Conservation (phyloP, 2,797 vertebrate species). For the Chaetodon trifasciatus region DNA sequence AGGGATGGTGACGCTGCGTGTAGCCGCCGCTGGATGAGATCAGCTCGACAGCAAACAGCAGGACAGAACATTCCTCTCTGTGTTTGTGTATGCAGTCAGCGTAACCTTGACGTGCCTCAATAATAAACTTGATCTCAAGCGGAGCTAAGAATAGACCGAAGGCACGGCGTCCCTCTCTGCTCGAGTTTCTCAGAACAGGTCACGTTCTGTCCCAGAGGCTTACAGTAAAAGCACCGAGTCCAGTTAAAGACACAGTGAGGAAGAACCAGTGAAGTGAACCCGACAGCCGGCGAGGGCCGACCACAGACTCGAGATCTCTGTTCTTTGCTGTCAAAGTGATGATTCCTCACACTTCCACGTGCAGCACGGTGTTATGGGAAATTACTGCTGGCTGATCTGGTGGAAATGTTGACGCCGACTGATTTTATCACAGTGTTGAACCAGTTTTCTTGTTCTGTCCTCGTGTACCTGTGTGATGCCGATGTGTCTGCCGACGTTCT, state of each 20-base stretch:
- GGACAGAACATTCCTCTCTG: not conserved
- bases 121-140: conserved; percentile 17
- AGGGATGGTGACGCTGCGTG: too few species aligned
- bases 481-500: conserved; percentile 90
- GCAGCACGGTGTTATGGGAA: not conserved
- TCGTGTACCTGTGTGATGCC: conserved; percentile 83
- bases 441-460: not conserved
- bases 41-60: too few species aligned
- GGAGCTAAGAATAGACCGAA: conserved; percentile 26
- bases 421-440: too few species aligned
- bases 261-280: not conserved
- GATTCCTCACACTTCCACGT: not conserved
- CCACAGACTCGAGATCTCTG: too few species aligned
- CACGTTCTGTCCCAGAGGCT: not conserved
- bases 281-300: not conserved
- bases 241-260: not conserved
- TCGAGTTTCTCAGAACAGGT: conserved; percentile 11
- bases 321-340: not conserved
- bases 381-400: not conserved
- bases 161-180: not conserved
- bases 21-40: too few species aligned
- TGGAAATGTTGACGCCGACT: not conserved
- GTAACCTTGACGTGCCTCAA: not conserved
- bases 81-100: too few species aligned
- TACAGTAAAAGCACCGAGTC: not conserved